Conservation (phyloP, 2,113 vertebrate species). For the Setophaga coronata region DNA sequence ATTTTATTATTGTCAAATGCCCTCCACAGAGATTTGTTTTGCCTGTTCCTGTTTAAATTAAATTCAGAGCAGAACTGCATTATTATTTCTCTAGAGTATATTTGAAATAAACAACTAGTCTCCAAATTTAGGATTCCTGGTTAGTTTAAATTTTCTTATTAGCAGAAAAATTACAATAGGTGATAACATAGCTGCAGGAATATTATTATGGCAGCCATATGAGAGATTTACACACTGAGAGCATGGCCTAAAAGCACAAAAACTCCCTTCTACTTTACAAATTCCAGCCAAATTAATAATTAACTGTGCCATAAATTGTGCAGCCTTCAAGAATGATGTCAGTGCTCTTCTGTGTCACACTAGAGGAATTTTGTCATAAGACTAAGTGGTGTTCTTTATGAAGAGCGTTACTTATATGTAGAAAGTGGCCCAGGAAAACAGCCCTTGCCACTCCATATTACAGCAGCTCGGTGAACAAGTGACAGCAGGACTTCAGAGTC, state of each 20-base stretch:
- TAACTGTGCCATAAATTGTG: conserved; percentile 52
- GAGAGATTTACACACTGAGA: conserved; percentile 62
- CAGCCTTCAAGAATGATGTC: conserved; percentile 30
- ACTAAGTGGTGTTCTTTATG: conserved; percentile 45
- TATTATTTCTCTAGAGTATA: conserved; percentile 78
- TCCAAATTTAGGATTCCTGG: conserved; percentile 76
- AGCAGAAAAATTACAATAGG: conserved; percentile 76
- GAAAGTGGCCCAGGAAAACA: conserved; percentile 10
- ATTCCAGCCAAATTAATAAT: conserved; percentile 72
- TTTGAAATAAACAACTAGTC: conserved; percentile 79
- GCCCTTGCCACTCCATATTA: conserved; percentile 36
- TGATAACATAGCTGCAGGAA: conserved; percentile 69
- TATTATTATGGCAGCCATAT: conserved; percentile 54
- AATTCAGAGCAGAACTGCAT: conserved; percentile 78
- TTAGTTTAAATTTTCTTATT: conserved; percentile 78
- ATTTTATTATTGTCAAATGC: conserved; percentile 85
- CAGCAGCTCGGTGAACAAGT: not conserved
- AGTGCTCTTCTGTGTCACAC: not conserved
- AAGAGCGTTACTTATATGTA: not conserved
- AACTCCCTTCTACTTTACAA: conserved; percentile 65
- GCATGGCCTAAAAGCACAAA: conserved; percentile 42
- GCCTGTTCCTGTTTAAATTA: conserved; percentile 84
- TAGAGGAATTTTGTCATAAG: conserved; percentile 31
- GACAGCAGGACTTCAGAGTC: conserved; percentile 58
- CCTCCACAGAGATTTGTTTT: conserved; percentile 83